Percentiles rank a stretch among this genome's conserved stretches.
Evolutionary conservation across 2,888 invertebrate species (phyloP).

Genomic region (Rhagium mordax): DNA sequence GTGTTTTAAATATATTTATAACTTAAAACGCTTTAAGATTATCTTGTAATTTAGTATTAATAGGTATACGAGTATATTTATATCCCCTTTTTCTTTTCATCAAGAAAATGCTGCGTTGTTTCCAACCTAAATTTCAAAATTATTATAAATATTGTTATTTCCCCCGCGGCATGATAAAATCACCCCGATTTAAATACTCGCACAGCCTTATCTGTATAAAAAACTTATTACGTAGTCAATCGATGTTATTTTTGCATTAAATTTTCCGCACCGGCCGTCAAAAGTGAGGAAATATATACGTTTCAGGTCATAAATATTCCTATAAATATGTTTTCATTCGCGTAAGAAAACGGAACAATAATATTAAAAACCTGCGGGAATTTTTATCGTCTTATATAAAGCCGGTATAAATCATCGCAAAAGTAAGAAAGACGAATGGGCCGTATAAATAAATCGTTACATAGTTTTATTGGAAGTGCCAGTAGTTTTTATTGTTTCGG

Average conservation of each 20-base stretch:
- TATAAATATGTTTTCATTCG: not conserved
- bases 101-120: no score
- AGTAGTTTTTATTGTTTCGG: not conserved
- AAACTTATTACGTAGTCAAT: not conserved
- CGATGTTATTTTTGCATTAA: not conserved
- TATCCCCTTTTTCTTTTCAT: no score
- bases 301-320: not conserved
- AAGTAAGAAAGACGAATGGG: slow-evolving; percentile 11
- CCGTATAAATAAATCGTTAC: slow-evolving; percentile 19
- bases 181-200: no score
- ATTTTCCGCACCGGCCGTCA: not conserved
- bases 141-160: no score
- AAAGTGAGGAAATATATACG: not conserved
- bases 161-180: no score
- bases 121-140: no score
- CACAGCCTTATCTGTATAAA: not conserved
- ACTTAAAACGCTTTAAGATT: no score
- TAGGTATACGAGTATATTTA: no score
- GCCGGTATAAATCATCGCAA: slow-evolving; percentile 12
- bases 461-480: slow-evolving; percentile 13
- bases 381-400: slow-evolving; percentile 15
- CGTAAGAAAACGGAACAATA: not conserved
- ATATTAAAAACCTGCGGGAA: not conserved
- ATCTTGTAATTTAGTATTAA: no score
- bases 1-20: no score